Conservation (phyloP, 2,113 vertebrate genomes). For the Megalops atlanticus region DNA sequence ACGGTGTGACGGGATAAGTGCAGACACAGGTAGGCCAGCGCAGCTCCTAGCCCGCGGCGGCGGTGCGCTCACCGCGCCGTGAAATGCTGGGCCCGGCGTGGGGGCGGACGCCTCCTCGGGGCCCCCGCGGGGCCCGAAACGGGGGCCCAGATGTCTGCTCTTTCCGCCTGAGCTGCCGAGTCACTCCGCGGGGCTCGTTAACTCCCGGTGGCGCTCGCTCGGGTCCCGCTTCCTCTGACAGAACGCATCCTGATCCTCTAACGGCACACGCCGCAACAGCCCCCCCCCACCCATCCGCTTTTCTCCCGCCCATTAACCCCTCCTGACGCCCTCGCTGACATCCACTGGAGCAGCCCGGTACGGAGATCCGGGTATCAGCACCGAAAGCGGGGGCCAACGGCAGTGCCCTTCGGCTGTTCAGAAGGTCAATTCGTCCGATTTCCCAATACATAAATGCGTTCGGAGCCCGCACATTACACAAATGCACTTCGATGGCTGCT, state of each 20-base stretch:
- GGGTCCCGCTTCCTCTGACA: background rate
- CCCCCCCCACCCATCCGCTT: background rate
- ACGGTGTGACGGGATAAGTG: slow-evolving; percentile 49
- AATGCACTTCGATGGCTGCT: background rate
- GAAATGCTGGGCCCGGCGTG: slow-evolving; percentile 31
- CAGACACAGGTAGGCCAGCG: slow-evolving; percentile 56
- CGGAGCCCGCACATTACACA: background rate
- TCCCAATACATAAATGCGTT: background rate
- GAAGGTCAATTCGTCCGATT: slow-evolving; percentile 11
- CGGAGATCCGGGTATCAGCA: background rate
- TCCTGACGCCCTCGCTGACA: background rate
- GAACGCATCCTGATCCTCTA: background rate
- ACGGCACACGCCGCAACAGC: background rate
- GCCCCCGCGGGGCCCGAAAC: background rate
- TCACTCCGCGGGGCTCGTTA: background rate
- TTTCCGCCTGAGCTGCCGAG: background rate
- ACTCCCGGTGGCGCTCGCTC: background rate
- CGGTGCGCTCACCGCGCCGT: slow-evolving; percentile 46
- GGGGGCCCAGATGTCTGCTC: background rate
- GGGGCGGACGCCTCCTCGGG: slow-evolving; percentile 24
- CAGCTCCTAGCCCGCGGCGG: slow-evolving; percentile 42
- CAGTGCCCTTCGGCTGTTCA: background rate
- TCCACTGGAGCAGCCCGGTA: too few species aligned
- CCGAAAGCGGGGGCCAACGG: background rate
- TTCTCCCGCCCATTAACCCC: background rate